Evolutionary conservation across 2,888 invertebrate genomes (phyloP), one percentile per base, ranked within the genome.

Genomic region (Athripsodes cinereus): DNA sequence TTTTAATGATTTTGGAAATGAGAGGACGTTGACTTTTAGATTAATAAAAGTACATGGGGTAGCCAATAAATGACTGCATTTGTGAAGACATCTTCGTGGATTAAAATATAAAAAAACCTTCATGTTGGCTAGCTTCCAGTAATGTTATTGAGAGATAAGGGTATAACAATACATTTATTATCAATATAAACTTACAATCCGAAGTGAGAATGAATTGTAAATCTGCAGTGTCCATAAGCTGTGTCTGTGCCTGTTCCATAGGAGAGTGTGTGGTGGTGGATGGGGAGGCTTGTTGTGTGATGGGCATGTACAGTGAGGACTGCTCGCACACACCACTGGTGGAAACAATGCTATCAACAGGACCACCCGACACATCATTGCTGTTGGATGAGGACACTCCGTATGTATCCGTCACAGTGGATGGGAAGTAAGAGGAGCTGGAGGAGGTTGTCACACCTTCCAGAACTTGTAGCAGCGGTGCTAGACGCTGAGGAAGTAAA

Each of bases 191-290:
- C 21, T 57, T 49, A 61, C 58, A 57, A 55, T 57, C 53, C 5
- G 57, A 48, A 20, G 58, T 34, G 2, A 61, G 31, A 22, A 61
- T 52, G 2, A 61, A 44, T 13, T 61, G 57, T 21, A 61, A 40
- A 52, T 61, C 61, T 2, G 60, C 22, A 3, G 60, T 34, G 21
- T 60, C 57, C 22, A 57, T 40, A 21, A 57, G 51, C 2, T 59
- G 59, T 13, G 55, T 18, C 10, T 20, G 16, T 8, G 11, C 8
- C 6, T 22, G n/a, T 8, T 40, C 40, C 13, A 40, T 40, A 13
- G 8, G 3, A 13, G 26, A 13, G 6, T 50, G 21, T 22, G 26
- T 22, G 5, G 22, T 22, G 50, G 50, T 11, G 10, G 26, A 6
- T 8, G 52, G 19, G 22, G 40, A 40, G n/a, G n/a, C n/a, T 3